phyloP scores from a whole-genome alignment of 2,113 vertebrate species.

The Gnathonemus longibarbis region DNA sequence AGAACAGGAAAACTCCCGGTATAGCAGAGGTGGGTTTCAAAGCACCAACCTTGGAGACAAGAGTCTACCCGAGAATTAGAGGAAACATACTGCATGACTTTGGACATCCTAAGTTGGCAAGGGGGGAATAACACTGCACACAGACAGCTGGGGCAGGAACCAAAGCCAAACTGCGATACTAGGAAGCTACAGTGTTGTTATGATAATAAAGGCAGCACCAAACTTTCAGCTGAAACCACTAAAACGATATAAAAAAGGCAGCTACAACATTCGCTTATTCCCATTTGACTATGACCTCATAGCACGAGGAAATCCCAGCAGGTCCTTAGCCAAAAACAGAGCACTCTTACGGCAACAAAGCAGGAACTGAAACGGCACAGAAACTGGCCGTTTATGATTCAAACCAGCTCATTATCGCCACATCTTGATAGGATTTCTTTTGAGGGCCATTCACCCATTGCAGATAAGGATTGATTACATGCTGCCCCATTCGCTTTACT shows the following conservation, averaged over 20 bases:
- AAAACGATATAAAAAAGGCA: not conserved
- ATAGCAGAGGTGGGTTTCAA: not conserved
- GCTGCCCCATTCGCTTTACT: constrained; percentile 21
- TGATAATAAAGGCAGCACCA: not conserved
- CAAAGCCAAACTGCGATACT: not conserved
- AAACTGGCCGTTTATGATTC: not conserved
- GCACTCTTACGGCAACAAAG: too few relatives aligned
- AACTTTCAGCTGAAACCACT: not conserved
- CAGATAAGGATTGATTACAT: constrained; percentile 35
- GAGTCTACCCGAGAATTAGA: not conserved
- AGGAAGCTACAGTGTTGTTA: not conserved
- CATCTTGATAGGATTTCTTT: not conserved
- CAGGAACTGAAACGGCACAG: too few relatives aligned
- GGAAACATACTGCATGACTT: not conserved
- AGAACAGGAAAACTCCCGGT: not conserved
- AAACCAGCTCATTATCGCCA: constrained; percentile 11
- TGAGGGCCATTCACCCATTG: constrained; percentile 23
- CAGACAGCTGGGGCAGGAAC: not conserved
- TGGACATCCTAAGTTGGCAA: not conserved
- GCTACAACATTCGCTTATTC: not conserved
- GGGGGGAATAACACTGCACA: not conserved
- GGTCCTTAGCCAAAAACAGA: not conserved
- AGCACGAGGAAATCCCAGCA: not conserved
- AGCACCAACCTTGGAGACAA: not conserved
- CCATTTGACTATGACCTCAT: not conserved